Evolutionary conservation across 2,113 vertebrate species (phyloP).

Genomic region (Rhizomys pruinosus): DNA sequence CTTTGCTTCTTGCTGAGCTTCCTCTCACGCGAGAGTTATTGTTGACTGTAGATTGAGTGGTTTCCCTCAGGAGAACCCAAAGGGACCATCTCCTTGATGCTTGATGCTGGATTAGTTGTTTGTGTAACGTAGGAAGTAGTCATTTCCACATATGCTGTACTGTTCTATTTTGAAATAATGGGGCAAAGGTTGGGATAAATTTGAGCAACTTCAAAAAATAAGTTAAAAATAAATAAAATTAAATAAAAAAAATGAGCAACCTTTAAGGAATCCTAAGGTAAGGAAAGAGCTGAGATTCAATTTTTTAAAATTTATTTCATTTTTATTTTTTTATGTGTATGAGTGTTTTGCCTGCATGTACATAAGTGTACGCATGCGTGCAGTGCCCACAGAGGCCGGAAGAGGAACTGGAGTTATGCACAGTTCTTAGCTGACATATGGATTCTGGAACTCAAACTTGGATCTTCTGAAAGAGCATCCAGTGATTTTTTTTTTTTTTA

Average conservation of each 20-base stretch:
- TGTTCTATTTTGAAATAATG: not conserved
- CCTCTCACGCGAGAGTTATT: not conserved
- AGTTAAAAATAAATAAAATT: no score
- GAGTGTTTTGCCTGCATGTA: no score
- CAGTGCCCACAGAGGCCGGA: no score
- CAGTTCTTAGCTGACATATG: no score
- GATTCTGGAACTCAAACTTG: no score
- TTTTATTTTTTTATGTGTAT: no score
- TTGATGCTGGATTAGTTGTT: not conserved
- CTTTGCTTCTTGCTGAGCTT: not conserved
- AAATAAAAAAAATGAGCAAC: no score
- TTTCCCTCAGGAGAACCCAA: conserved; percentile 12
- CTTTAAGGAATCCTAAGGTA: not conserved
- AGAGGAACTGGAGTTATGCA: no score
- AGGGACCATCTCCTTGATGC: not conserved
- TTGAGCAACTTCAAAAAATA: not conserved
- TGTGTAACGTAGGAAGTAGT: not conserved
- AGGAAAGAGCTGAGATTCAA: not conserved
- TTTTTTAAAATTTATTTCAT: not conserved
- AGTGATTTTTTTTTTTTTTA: not conserved
- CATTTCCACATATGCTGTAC: not conserved
- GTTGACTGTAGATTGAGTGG: not conserved
- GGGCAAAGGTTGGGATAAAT: not conserved
- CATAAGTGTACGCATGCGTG: no score
- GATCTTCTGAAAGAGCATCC: no score